These are phyloP conservation scores for Cotesia chilonis DNA, from an alignment of 1,140 invertebrate genomes.

Conservation along the genomic window DNA sequence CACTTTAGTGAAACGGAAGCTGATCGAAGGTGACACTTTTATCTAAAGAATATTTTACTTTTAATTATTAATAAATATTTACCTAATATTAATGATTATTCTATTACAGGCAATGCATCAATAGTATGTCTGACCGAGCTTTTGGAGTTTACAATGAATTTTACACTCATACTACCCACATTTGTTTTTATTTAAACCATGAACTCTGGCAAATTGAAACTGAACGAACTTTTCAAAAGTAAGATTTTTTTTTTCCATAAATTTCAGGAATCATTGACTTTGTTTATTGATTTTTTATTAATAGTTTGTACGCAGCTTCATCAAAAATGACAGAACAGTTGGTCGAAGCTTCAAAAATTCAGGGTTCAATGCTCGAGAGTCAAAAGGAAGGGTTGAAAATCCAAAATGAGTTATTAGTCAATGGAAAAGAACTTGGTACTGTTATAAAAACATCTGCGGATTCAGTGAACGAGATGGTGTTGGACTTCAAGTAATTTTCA, in stretches of 20 bases:
- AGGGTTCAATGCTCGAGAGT: slow-evolving; percentile 67
- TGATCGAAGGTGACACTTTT: slow-evolving; percentile 50
- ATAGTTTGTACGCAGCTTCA: slow-evolving; percentile 64
- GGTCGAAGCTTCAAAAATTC: slow-evolving; percentile 68
- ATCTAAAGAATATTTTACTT: neutral
- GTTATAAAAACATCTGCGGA: slow-evolving; percentile 54
- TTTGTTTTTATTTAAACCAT: slow-evolving; percentile 74
- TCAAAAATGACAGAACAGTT: slow-evolving; percentile 68
- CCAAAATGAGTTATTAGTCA: slow-evolving; percentile 53
- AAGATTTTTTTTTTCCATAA: slow-evolving; percentile 48
- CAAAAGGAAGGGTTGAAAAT: slow-evolving; percentile 56
- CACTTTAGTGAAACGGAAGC: slow-evolving; percentile 56
- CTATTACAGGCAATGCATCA: slow-evolving; percentile 65
- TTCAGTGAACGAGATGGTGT: slow-evolving; percentile 64
- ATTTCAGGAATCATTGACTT: slow-evolving; percentile 42
- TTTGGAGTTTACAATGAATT: slow-evolving; percentile 73
- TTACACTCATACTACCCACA: slow-evolving; percentile 75
- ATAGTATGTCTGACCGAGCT: slow-evolving; percentile 68
- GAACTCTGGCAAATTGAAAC: slow-evolving; percentile 75
- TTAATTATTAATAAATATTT: neutral
- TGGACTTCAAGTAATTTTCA: slow-evolving; percentile 63
- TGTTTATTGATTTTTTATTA: slow-evolving; percentile 45
- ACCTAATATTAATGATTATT: slow-evolving; percentile 22
- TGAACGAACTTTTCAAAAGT: slow-evolving; percentile 67
- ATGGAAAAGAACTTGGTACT: slow-evolving; percentile 54